A percentile compares a stretch with the other conserved stretches of the same genome.
These are phyloP conservation scores for Dasyprocta punctata DNA, from an alignment of 2,113 vertebrate genomes.

Conservation along the genomic window DNA sequence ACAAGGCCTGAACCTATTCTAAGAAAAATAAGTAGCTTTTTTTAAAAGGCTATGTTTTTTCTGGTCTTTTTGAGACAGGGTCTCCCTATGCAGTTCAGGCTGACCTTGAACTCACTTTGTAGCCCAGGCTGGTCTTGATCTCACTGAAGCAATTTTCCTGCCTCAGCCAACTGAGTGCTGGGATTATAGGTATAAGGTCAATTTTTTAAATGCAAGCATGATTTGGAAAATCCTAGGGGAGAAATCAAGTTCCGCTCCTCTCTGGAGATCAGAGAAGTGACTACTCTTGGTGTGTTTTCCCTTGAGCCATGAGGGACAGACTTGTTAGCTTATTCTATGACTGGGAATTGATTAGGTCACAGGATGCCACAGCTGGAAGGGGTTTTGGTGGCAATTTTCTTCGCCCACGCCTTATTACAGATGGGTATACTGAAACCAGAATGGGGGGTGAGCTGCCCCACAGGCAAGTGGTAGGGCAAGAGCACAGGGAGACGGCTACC, in stretches of 20 bases:
- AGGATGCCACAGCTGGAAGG: neutral
- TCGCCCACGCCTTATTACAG: neutral
- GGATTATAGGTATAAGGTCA: neutral
- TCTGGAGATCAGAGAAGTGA: neutral
- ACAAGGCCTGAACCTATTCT: neutral
- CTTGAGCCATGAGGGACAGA: neutral
- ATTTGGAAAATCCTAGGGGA: neutral
- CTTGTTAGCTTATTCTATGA: neutral
- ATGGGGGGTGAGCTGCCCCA: neutral
- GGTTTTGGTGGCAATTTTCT: neutral
- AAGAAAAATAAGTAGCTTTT: neutral
- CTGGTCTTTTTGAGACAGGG: neutral
- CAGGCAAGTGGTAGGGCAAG: neutral
- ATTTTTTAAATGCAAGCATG: neutral
- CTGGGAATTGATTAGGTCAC: neutral
- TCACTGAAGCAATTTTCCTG: neutral
- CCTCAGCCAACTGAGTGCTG: neutral
- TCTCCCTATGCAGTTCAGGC: neutral
- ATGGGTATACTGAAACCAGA: neutral
- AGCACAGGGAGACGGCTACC: neutral
- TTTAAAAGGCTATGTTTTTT: neutral
- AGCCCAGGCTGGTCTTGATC: neutral
- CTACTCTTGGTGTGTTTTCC: neutral
- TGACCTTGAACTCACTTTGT: neutral
- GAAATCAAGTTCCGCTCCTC: neutral